These are phyloP conservation scores for Diabrotica virgifera DNA, from an alignment of 1,140 invertebrate genomes.

Conservation along the genomic window DNA sequence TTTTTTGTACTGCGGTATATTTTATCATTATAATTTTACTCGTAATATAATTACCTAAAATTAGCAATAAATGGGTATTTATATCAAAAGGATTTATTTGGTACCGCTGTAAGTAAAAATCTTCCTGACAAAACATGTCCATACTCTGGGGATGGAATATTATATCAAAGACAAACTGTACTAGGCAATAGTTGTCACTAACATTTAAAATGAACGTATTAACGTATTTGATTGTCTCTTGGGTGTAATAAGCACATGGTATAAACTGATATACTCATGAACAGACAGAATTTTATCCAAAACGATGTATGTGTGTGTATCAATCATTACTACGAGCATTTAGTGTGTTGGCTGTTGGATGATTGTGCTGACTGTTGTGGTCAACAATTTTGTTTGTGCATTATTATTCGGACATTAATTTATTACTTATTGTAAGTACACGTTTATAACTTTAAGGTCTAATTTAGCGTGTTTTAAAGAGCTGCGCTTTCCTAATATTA, in stretches of 20 bases:
- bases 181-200: neutral
- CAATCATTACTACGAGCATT: neutral
- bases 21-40: too few relatives aligned
- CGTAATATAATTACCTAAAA: too few relatives aligned
- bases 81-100: neutral
- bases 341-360: neutral
- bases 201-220: neutral
- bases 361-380: too few relatives aligned
- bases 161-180: slow-evolving; percentile 1
- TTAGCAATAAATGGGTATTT: too few relatives aligned
- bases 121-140: neutral
- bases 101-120: neutral
- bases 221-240: neutral
- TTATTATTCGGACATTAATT: too few relatives aligned
- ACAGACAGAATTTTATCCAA: neutral
- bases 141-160: neutral
- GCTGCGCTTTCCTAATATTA: too few relatives aligned
- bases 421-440: too few relatives aligned
- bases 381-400: too few relatives aligned
- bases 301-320: neutral
- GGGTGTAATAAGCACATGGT: neutral
- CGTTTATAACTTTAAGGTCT: too few relatives aligned
- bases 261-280: slow-evolving; percentile 3
- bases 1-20: too few relatives aligned
- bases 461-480: too few relatives aligned